phyloP scores from a whole-genome alignment of 2,888 invertebrate genomes.

The Cheilosia urbana region DNA sequence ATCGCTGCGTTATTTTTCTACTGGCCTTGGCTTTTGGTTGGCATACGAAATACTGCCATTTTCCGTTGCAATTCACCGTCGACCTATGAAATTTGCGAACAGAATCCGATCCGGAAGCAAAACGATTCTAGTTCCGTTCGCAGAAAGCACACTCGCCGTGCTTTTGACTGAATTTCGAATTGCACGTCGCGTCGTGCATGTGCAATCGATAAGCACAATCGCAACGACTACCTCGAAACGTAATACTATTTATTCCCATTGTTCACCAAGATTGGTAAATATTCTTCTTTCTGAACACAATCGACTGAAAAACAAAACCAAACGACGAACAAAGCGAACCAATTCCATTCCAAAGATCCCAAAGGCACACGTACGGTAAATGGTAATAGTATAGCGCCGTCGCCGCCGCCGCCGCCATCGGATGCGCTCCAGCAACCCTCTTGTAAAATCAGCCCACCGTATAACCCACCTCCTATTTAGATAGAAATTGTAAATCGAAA shows the following conservation, averaged over 20 bases:
- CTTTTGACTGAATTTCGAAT: neutral
- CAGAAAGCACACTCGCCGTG: neutral
- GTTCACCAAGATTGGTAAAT: constrained; percentile 1
- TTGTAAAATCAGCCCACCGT: neutral
- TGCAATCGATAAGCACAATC: constrained; percentile 1
- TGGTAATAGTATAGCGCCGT: neutral
- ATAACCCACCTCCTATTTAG: neutral
- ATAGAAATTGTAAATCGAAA: constrained; percentile 3
- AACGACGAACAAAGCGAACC: neutral
- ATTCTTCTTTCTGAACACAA: neutral
- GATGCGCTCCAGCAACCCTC: constrained; percentile 12
- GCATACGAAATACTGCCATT: too few relatives aligned
- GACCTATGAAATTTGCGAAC: too few relatives aligned
- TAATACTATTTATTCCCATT: neutral
- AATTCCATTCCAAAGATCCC: neutral
- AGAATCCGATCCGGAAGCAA: too few relatives aligned
- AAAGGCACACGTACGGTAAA: neutral
- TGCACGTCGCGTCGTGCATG: too few relatives aligned
- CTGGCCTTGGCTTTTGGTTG: too few relatives aligned
- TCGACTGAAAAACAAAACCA: neutral
- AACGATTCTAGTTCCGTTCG: too few relatives aligned
- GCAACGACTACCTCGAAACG: neutral
- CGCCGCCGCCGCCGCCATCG: neutral
- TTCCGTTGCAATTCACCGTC: too few relatives aligned
- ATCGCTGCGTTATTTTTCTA: too few relatives aligned